Evolutionary conservation across 2,888 invertebrate genomes (phyloP).

Genomic region (Cheilosia vulpina): DNA sequence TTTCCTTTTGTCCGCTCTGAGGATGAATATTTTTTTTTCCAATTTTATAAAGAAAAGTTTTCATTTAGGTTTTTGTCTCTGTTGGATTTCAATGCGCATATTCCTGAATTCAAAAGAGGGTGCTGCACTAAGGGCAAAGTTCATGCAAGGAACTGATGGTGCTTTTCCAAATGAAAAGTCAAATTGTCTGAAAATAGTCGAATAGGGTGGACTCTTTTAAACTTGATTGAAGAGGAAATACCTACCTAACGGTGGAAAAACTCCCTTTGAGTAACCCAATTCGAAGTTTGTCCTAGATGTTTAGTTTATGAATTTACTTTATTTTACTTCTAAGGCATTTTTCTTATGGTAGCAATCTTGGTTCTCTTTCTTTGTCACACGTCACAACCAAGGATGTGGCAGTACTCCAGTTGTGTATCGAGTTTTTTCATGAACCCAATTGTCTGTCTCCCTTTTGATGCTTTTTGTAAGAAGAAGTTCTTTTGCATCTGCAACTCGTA

Average conservation of each 20-base stretch:
- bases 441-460: too few species aligned
- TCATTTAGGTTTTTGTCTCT: constrained; percentile 23
- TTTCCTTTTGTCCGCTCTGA: constrained; percentile 28
- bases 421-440: too few species aligned
- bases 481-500: too few species aligned
- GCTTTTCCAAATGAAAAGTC: background rate
- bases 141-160: background rate
- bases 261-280: background rate
- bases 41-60: constrained; percentile 23
- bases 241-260: too few species aligned
- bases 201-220: constrained; percentile 8
- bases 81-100: constrained; percentile 22
- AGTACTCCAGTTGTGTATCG: too few species aligned
- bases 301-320: background rate
- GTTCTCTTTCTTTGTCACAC: too few species aligned
- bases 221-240: background rate
- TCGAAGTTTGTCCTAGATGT: too few species aligned
- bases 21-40: constrained; percentile 9
- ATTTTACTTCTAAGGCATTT: too few species aligned
- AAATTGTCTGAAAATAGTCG: background rate
- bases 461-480: too few species aligned
- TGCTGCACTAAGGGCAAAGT: constrained; percentile 12
- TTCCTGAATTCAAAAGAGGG: constrained; percentile 10
- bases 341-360: too few species aligned
- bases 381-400: too few species aligned